These are phyloP conservation scores for Coenobita brevimanus DNA, from an alignment of 1,140 invertebrate species.

Conservation along the genomic window DNA sequence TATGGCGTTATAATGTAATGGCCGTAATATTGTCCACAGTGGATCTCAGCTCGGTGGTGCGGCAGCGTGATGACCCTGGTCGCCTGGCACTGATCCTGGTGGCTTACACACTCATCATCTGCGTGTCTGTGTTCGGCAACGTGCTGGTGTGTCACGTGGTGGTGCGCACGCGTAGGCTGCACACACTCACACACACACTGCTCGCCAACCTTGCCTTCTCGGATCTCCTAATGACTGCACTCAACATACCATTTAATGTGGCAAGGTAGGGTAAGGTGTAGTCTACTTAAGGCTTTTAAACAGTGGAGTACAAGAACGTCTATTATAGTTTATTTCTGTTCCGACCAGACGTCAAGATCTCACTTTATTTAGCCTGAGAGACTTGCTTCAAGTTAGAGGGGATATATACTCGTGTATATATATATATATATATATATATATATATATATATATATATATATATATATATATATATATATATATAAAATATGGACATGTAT, in stretches of 20 bases:
- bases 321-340: too few species aligned
- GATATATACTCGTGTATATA: too few species aligned
- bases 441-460: too few species aligned
- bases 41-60: slow-evolving; percentile 35
- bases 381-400: too few species aligned
- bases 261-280: slow-evolving; percentile 71
- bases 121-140: slow-evolving; percentile 73
- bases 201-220: slow-evolving; percentile 73
- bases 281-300: too few species aligned
- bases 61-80: slow-evolving; percentile 28
- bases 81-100: slow-evolving; percentile 71
- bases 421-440: too few species aligned
- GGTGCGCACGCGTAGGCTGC: slow-evolving; percentile 71
- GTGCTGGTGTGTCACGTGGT: slow-evolving; percentile 72
- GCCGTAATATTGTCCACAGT: neutral
- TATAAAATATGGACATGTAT: too few species aligned
- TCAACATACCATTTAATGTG: slow-evolving; percentile 74
- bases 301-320: too few species aligned
- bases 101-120: slow-evolving; percentile 73
- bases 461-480: too few species aligned
- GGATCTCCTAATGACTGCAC: slow-evolving; percentile 72
- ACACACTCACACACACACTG: slow-evolving; percentile 72
- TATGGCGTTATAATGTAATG: too few species aligned
- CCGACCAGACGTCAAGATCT: too few species aligned
- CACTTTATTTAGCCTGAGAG: too few species aligned